A percentile compares a stretch with the other conserved stretches of the same genome.
Evolutionary conservation across 37 sponge, comb jelly and placozoan species (phyloP).

Genomic region (Diacarnus erythraeanus): DNA sequence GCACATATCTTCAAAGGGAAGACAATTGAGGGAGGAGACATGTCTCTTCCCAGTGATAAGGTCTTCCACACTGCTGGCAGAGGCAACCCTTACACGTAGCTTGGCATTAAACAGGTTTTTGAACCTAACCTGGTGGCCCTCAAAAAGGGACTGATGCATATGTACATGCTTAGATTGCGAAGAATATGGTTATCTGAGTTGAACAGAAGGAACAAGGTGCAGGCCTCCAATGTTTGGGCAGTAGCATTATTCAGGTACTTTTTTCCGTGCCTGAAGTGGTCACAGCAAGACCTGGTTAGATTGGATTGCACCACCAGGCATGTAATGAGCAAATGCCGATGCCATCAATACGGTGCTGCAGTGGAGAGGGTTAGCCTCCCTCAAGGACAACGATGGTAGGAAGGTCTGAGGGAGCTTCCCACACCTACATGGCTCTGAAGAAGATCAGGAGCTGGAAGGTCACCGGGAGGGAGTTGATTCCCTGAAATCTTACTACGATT

Average conservation of each 20-base stretch:
- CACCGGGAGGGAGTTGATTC: too few relatives aligned
- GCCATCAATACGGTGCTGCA: neutral
- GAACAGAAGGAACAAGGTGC: neutral
- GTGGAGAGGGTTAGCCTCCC: neutral
- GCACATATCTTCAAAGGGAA: conserved; percentile 18
- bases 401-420: too few relatives aligned
- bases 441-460: too few relatives aligned
- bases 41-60: neutral
- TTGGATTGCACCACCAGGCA: neutral
- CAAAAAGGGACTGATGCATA: too few relatives aligned
- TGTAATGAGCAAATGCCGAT: neutral
- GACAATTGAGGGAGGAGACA: neutral
- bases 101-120: conserved; percentile 35
- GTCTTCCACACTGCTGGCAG: neutral
- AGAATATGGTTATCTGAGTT: neutral
- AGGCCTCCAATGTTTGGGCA: neutral
- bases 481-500: too few relatives aligned
- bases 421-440: too few relatives aligned
- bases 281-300: neutral
- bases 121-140: too few relatives aligned
- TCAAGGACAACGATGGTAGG: too few relatives aligned
- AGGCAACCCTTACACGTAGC: conserved; percentile 25
- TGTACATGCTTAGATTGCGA: too few relatives aligned
- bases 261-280: neutral
- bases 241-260: neutral